Evolutionary conservation across 2,888 invertebrate species (phyloP).

Genomic region (Chaetogeoica ovagalla): DNA sequence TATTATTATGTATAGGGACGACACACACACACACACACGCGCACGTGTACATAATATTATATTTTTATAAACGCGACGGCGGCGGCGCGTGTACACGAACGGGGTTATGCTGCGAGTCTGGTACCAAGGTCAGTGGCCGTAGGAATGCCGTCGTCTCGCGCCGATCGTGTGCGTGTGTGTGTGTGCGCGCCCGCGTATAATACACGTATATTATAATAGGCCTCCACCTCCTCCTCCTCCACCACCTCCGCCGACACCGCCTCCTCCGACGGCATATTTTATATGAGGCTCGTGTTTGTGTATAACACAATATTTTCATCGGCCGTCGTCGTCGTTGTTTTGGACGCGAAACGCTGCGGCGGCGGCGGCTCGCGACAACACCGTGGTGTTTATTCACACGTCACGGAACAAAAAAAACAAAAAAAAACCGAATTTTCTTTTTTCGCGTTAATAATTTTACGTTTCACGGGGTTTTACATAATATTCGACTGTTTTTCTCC

Average conservation of each 20-base stretch:
- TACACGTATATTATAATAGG: conserved; percentile 9
- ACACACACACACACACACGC: not conserved
- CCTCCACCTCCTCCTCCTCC: conserved; percentile 24
- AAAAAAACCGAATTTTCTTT: no score
- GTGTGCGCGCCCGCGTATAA: not conserved
- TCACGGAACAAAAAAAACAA: no score
- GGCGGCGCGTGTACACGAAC: conserved; percentile 17
- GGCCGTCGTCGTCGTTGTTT: no score
- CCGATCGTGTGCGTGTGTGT: conserved; percentile 17
- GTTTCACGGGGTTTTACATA: no score
- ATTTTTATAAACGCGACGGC: not conserved
- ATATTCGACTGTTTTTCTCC: no score
- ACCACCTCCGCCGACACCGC: not conserved
- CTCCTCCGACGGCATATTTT: conserved; percentile 24
- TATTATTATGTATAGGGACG: conserved; percentile 14
- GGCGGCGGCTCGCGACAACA: no score
- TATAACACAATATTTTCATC: not conserved
- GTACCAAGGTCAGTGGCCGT: conserved; percentile 54
- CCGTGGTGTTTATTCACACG: no score
- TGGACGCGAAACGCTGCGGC: not conserved
- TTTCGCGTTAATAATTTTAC: no score
- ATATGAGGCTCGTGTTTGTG: not conserved
- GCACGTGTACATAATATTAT: not conserved
- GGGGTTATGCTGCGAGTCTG: conserved; percentile 44
- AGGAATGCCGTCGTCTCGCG: conserved; percentile 52